Conservation (phyloP, 1,140 invertebrate genomes). For the Mya arenaria region DNA sequence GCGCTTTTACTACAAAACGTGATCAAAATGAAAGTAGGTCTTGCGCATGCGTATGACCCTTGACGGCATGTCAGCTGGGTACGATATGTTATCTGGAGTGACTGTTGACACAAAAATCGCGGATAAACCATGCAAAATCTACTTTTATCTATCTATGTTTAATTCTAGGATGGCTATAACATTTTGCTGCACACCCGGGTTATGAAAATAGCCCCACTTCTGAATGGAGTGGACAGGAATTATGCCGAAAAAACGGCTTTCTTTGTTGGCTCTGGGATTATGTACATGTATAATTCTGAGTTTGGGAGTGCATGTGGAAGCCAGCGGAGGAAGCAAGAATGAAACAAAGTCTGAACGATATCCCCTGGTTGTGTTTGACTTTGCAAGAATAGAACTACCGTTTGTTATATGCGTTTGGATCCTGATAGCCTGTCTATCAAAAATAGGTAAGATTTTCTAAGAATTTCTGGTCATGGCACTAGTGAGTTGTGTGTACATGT, state of each 20-base stretch:
- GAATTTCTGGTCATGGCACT: neutral
- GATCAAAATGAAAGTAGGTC: too few relatives aligned
- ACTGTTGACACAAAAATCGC: constrained; percentile 35
- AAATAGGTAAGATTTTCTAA: constrained; percentile 90
- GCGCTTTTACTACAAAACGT: too few relatives aligned
- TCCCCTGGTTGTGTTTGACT: constrained; percentile 91
- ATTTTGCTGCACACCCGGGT: neutral
- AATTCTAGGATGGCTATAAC: constrained; percentile 15
- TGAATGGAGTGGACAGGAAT: constrained; percentile 23
- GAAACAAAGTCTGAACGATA: constrained; percentile 69
- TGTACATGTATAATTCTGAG: constrained; percentile 43
- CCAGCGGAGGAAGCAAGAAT: constrained; percentile 48
- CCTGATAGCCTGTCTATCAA: constrained; percentile 95
- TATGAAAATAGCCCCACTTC: constrained; percentile 34
- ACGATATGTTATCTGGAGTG: constrained; percentile 49
- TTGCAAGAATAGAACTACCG: constrained; percentile 93
- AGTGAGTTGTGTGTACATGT: neutral
- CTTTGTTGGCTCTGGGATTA: constrained; percentile 51
- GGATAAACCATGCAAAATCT: constrained; percentile 13
- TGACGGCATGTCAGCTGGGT: constrained; percentile 55
- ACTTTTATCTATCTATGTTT: constrained; percentile 31
- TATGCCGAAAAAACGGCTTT: constrained; percentile 22
- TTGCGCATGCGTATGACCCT: too few relatives aligned
- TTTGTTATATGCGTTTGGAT: constrained; percentile 98
- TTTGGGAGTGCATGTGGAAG: constrained; percentile 27